Base-by-base conservation (phyloP, 2,888 invertebrate genomes). In the Peribatodes rhomboidaria region DNA sequence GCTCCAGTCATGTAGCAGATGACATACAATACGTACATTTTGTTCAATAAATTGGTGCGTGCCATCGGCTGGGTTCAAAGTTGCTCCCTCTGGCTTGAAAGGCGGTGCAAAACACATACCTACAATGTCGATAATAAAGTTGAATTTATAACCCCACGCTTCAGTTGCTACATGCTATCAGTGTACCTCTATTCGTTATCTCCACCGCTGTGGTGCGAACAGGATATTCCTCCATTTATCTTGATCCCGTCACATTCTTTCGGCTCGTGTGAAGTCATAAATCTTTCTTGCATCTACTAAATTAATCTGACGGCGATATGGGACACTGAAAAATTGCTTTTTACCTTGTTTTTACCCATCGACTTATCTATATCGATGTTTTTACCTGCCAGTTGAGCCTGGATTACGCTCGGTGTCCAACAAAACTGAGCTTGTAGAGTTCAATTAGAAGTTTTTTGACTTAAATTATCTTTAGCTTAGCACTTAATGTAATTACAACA, bases 261-360 rank as follows among this genome's bases (percentile, higher is more conserved):
- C 16, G 22, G 49, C 35, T 42, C 42, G 14, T 14, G 41, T 33
- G n/a, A 42, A 61, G 33, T 49, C 61, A 42, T 61, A 55, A 55
- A 55, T 61, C 55, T 61, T 46, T 42, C 49, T 55, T 61, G 49
- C 55, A 61, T 54, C 49, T 35, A 50, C 46, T 42, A 55, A 61
- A 49, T 44, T 54, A 53, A 54, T 44, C 31, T 42, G 55, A 55
- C 55, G 31, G 52, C 37, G 52, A 20, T 52, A 52, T 9, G 37
- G 52, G 37, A 52, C 52, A 37, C 20, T 52, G 37, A 37, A 52
- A 37, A 35, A 52, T 52, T 3, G 52, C 13, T 37, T 50, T 52
- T 50, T 50, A 35, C 20, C 35, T 35, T 14, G 14, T 16, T 6
- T 2, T 10, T 14, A 14, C 14, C 22, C 31, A 1, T 7, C 47